phyloP scores from a whole-genome alignment of 2,888 invertebrate species.

The Nezara viridula region DNA sequence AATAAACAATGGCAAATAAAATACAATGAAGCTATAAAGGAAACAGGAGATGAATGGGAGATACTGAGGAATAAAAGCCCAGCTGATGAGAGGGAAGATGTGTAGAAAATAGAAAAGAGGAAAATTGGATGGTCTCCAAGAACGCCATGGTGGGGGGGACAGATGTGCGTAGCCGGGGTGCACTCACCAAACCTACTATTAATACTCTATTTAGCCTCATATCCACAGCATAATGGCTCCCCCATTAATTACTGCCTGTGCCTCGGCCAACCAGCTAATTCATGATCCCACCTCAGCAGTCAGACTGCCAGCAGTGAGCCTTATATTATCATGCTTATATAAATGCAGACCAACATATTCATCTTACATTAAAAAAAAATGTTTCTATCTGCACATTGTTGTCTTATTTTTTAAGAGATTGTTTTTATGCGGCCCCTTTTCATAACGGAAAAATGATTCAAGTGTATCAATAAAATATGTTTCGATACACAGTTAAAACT shows the following conservation, averaged over 20 bases:
- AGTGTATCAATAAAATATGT: too few species aligned
- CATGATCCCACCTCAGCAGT: neutral
- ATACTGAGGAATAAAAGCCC: neutral
- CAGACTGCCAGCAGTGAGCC: neutral
- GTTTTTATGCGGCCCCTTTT: too few species aligned
- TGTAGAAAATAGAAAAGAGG: conserved; percentile 29
- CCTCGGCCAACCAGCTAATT: neutral
- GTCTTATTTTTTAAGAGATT: too few species aligned
- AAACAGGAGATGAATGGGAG: conserved; percentile 32
- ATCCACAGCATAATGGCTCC: neutral
- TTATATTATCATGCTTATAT: neutral
- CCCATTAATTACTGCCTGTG: neutral
- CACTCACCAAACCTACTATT: conserved; percentile 30
- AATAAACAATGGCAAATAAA: neutral
- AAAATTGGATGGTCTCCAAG: neutral
- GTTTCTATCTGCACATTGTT: neutral
- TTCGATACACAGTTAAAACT: neutral
- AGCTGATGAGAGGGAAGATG: conserved; percentile 29
- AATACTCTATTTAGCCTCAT: conserved; percentile 21
- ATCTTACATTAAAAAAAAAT: neutral
- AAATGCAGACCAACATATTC: neutral
- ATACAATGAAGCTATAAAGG: neutral
- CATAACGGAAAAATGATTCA: too few species aligned
- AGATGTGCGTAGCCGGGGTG: conserved; percentile 14
- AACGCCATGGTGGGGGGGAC: neutral